Conservation (phyloP, 2,113 vertebrate species). For the Eudyptes chrysolophus region DNA sequence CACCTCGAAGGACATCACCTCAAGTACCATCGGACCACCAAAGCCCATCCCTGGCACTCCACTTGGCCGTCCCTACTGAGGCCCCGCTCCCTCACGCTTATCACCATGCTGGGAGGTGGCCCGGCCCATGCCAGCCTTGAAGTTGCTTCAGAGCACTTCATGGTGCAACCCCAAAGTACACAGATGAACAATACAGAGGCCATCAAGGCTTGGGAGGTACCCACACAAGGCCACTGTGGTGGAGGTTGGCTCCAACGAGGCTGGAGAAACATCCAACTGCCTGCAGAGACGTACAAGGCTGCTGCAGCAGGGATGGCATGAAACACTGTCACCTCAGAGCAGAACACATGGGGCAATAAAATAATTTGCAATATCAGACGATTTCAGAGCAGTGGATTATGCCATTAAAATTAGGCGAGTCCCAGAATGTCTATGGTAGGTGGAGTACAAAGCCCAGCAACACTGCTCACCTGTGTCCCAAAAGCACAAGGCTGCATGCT, state of each 20-base stretch:
- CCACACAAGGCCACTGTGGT: fast-evolving
- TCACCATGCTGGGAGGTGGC: fast-evolving
- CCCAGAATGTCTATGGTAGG: fast-evolving
- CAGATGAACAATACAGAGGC: fast-evolving
- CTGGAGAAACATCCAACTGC: fast-evolving
- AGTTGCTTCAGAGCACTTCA: neutral
- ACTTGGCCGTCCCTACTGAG: fast-evolving
- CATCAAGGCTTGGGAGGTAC: fast-evolving
- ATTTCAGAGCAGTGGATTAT: neutral
- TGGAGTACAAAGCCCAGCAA: neutral
- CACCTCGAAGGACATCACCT: fast-evolving
- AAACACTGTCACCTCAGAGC: neutral
- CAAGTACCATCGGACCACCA: fast-evolving
- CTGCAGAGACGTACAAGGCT: fast-evolving
- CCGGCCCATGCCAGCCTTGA: fast-evolving
- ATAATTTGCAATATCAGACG: fast-evolving
- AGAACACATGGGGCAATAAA: fast-evolving
- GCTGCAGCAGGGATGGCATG: neutral
- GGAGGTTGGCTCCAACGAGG: fast-evolving
- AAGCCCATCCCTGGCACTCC: fast-evolving
- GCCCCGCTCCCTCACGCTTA: fast-evolving
- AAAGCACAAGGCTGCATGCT: fast-evolving
- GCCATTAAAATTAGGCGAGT: neutral
- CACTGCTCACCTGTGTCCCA: neutral
- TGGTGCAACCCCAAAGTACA: fast-evolving